Percentiles rank a stretch among this genome's conserved stretches.
Conservation (phyloP, 2,888 invertebrate species). For the Amblyjoppa proteus region DNA sequence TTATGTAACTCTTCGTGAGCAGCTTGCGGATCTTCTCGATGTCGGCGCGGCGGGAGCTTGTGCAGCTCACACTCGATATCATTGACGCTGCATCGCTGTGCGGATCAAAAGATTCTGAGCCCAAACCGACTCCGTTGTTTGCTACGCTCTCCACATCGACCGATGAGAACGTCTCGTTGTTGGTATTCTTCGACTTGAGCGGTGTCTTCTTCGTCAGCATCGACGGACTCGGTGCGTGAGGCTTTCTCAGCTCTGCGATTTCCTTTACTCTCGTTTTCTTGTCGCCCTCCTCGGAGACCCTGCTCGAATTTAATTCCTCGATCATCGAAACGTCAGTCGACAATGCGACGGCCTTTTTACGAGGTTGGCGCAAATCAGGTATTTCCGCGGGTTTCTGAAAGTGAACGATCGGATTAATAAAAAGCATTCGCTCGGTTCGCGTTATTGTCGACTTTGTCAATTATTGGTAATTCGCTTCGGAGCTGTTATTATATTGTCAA, state of each 20-base stretch:
- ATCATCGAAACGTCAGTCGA: background rate
- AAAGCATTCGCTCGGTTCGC: no score
- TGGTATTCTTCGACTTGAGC: background rate
- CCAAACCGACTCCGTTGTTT: background rate
- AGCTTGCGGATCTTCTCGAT: background rate
- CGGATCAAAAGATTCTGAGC: background rate
- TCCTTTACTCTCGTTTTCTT: background rate
- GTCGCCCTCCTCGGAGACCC: background rate
- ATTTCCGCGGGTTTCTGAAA: slow-evolving; percentile 29
- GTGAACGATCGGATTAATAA: background rate
- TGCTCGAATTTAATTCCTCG: slow-evolving; percentile 19
- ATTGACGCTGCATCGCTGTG: background rate
- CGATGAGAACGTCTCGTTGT: background rate
- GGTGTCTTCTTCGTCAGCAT: background rate
- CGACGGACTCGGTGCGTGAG: slow-evolving; percentile 5
- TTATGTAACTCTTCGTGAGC: background rate
- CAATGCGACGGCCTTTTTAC: background rate
- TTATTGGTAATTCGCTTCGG: no score
- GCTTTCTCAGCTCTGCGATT: background rate
- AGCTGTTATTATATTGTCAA: background rate
- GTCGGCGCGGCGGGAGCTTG: background rate
- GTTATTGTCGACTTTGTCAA: no score
- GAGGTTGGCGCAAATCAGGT: background rate
- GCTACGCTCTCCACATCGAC: background rate
- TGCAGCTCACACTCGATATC: background rate